Evolutionary conservation across 2,113 vertebrate species (phyloP).

Genomic region (Tenebrosternarchus preto): DNA sequence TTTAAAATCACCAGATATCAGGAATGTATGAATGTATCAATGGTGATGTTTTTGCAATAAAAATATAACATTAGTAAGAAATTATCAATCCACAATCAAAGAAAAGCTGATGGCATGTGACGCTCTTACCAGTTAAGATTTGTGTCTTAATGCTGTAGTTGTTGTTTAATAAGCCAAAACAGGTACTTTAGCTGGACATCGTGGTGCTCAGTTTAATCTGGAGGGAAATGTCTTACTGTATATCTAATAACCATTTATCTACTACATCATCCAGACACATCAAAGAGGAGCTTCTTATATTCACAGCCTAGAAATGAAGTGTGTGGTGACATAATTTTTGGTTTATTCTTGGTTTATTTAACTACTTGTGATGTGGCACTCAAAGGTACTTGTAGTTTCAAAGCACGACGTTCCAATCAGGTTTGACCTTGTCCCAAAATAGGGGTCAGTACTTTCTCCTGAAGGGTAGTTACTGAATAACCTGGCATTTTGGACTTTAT

Average conservation of each 20-base stretch:
- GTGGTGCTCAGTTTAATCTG: background rate
- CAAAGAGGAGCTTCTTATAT: conserved; percentile 8
- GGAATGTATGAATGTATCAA: background rate
- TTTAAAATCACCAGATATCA: background rate
- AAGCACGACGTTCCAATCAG: background rate
- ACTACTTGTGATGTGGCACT: conserved; percentile 9
- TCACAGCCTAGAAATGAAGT: conserved; percentile 20
- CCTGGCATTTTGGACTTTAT: conserved; percentile 28
- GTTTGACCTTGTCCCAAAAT: conserved; percentile 14
- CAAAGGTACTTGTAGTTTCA: background rate
- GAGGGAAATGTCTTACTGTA: conserved; percentile 5
- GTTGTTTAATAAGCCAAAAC: background rate
- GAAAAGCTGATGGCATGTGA: background rate
- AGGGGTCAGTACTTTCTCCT: conserved; percentile 4
- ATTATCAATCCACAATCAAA: too few species aligned
- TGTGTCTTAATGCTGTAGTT: background rate
- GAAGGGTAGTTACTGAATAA: conserved; percentile 38
- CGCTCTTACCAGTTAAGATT: background rate
- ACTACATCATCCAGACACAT: conserved; percentile 34
- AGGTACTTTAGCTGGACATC: background rate
- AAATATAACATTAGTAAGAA: too few species aligned
- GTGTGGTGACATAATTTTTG: conserved; percentile 13
- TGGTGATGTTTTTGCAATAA: background rate
- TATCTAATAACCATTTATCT: conserved; percentile 23
- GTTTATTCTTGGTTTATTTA: conserved; percentile 12